A percentile compares a stretch with the other conserved stretches of the same genome.
Evolutionary conservation across 2,113 vertebrate genomes (phyloP).

Genomic region (Dunckerocampus dactyliophorus): DNA sequence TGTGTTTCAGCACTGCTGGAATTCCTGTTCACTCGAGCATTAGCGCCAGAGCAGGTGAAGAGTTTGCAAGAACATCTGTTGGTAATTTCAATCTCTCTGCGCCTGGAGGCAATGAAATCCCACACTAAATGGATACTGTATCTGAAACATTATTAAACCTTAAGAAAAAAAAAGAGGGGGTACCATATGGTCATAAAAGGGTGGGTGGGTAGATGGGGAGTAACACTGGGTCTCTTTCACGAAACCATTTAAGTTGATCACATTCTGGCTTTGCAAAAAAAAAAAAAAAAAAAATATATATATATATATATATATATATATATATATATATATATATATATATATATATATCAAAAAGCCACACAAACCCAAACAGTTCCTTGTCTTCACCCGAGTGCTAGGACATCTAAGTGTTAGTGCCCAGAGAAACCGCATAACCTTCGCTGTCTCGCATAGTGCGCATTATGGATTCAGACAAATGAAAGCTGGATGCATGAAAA

Average conservation of each 20-base stretch:
- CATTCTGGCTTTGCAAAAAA: slow-evolving; percentile 49
- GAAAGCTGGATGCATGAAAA: slow-evolving; percentile 7
- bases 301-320: too few species aligned
- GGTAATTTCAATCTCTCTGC: slow-evolving; percentile 55
- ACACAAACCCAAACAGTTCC: slow-evolving; percentile 33
- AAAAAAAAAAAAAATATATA: too few species aligned
- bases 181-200: slow-evolving; percentile 57
- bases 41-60: slow-evolving; percentile 50
- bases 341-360: too few species aligned
- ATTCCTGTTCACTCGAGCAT: slow-evolving; percentile 37
- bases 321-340: too few species aligned
- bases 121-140: slow-evolving; percentile 65
- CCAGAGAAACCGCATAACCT: slow-evolving; percentile 31
- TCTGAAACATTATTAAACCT: slow-evolving; percentile 65
- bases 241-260: slow-evolving; percentile 57
- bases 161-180: slow-evolving; percentile 22
- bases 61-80: slow-evolving; percentile 67
- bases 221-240: slow-evolving; percentile 49
- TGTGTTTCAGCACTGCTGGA: slow-evolving; percentile 16
- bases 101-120: slow-evolving; percentile 65
- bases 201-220: slow-evolving; percentile 27
- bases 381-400: slow-evolving; percentile 26
- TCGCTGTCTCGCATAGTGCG: slow-evolving; percentile 22
- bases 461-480: slow-evolving; percentile 26
- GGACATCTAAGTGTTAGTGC: slow-evolving; percentile 8